Evolutionary conservation across 2,888 invertebrate species (phyloP).

Genomic region (Lasioglossum oenotherae): DNA sequence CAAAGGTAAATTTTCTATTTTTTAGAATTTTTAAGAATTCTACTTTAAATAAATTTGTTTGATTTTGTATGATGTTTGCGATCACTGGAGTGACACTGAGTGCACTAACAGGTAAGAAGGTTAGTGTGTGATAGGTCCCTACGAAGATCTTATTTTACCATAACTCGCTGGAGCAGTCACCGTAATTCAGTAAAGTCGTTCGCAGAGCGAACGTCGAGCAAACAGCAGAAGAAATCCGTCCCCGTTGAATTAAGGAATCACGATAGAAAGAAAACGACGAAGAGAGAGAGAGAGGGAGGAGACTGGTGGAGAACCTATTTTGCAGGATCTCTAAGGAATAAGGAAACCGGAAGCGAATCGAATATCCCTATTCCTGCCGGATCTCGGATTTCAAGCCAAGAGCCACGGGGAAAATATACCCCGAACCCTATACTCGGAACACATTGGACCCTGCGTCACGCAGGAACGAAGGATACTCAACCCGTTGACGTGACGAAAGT

Average conservation of each 20-base stretch:
- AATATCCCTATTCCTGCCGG: constrained; percentile 2
- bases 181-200: background rate
- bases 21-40: too few relatives aligned
- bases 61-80: background rate
- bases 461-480: constrained; percentile 1
- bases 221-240: constrained; percentile 7
- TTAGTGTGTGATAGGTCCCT: background rate
- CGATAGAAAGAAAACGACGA: background rate
- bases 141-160: background rate
- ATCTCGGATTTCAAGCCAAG: constrained; percentile 5
- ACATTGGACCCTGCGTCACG: constrained; percentile 19
- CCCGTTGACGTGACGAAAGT: constrained; percentile 9
- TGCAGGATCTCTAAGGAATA: background rate
- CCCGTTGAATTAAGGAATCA: constrained; percentile 2
- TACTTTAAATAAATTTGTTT: background rate
- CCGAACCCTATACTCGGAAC: background rate
- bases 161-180: background rate
- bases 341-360: constrained; percentile 14
- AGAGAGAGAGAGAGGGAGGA: background rate
- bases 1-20: too few relatives aligned
- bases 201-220: background rate
- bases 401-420: background rate
- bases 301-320: background rate
- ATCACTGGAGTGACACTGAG: background rate
- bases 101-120: background rate